Evolutionary conservation across 1,140 invertebrate species (phyloP).

Genomic region (Pogonomyrmex californicus): DNA sequence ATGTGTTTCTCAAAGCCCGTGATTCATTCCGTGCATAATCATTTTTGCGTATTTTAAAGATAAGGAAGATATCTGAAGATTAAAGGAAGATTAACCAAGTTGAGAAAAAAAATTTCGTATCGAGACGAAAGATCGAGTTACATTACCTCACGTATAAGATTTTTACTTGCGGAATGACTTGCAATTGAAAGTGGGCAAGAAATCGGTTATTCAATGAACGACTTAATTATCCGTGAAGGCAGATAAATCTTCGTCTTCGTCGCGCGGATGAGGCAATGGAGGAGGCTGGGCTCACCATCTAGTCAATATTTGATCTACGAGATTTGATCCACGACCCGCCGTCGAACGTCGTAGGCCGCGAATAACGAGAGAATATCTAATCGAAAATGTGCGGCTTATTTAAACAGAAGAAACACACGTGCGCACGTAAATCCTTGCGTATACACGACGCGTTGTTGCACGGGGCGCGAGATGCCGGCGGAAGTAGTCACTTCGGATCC

Average conservation of each 20-base stretch:
- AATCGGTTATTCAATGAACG: background rate
- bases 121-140: background rate
- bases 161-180: background rate
- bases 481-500: constrained; percentile 19
- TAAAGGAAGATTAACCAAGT: background rate
- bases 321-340: constrained; percentile 44
- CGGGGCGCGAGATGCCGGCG: background rate
- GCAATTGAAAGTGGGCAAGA: background rate
- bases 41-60: background rate
- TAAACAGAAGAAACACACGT: constrained; percentile 55
- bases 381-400: constrained; percentile 63
- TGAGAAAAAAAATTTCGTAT: background rate
- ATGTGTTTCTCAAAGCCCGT: background rate
- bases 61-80: background rate
- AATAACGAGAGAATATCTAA: constrained; percentile 45
- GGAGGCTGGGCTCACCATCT: background rate
- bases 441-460: background rate
- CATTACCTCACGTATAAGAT: too few relatives aligned
- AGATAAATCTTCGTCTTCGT: background rate
- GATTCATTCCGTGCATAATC: background rate
- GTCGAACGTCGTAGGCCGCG: constrained; percentile 4
- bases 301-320: constrained; percentile 72
- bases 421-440: constrained; percentile 11
- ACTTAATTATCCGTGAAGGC: background rate
- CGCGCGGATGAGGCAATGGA: background rate